Percentiles rank a stretch among this genome's conserved stretches.
Conservation (phyloP, 2,113 vertebrate genomes). For the Epinephelus lanceolatus region DNA sequence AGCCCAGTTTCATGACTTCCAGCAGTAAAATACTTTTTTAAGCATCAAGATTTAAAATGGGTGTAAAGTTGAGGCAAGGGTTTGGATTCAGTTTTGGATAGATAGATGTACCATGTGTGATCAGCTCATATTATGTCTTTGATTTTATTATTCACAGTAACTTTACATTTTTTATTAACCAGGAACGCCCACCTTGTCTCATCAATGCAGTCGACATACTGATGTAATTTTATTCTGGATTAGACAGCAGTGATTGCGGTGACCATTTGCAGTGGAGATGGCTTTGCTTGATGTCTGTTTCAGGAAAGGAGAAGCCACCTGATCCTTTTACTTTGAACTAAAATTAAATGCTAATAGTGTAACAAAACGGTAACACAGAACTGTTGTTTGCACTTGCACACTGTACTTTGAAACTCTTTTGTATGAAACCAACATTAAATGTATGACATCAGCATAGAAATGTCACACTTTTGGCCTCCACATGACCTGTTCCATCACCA, state of each 20-base stretch:
- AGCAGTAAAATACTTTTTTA: too few relatives aligned
- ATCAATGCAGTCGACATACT: neutral
- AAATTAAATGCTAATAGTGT: neutral
- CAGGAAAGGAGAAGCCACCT: neutral
- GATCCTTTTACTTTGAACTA: neutral
- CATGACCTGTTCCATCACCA: neutral
- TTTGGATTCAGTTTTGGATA: neutral
- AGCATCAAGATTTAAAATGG: too few relatives aligned
- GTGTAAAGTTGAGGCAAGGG: neutral
- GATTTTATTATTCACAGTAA: neutral
- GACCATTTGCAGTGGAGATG: too few relatives aligned
- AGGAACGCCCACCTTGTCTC: neutral
- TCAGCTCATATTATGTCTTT: neutral
- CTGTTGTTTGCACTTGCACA: neutral
- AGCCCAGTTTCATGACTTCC: too few relatives aligned
- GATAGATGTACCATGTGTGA: neutral
- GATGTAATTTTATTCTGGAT: neutral
- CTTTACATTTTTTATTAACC: neutral
- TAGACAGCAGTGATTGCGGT: neutral
- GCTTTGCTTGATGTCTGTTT: neutral
- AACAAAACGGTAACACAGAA: neutral
- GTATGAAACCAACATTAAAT: neutral
- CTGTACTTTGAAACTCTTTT: neutral
- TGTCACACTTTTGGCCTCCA: slow-evolving; percentile 4
- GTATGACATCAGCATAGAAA: neutral